Percentiles rank a stretch among this genome's conserved stretches.
Conservation (phyloP, 2,888 invertebrate species). For the Mantis religiosa region DNA sequence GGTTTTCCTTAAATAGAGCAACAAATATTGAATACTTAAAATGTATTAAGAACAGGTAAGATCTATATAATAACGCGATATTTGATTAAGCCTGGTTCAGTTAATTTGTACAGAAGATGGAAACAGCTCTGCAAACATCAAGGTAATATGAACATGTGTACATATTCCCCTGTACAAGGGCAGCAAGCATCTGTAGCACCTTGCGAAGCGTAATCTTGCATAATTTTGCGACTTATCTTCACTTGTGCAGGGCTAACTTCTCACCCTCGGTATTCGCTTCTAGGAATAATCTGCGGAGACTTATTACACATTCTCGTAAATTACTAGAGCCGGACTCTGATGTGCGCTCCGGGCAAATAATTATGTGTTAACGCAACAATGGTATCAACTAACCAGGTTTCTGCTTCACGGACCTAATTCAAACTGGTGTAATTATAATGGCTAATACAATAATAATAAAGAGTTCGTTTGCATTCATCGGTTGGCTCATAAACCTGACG, state of each 20-base stretch:
- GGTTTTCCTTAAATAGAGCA: too few species aligned
- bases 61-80: too few species aligned
- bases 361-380: neutral
- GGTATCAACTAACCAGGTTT: neutral
- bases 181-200: neutral
- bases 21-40: too few species aligned
- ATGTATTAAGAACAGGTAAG: too few species aligned
- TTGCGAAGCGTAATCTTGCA: neutral
- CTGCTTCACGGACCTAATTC: neutral
- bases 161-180: neutral
- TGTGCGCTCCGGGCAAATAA: neutral
- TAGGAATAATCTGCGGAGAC: neutral
- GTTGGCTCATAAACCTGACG: too few species aligned
- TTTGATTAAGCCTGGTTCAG: neutral
- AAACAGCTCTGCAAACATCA: neutral
- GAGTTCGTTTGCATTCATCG: too few species aligned
- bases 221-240: neutral
- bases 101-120: neutral
- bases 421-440: neutral
- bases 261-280: neutral
- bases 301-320: neutral
- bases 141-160: neutral
- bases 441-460: neutral
- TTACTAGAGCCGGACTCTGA: neutral
- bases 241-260: neutral